Evolutionary conservation across 2,113 vertebrate genomes (phyloP).

Genomic region (Rallus limicola): DNA sequence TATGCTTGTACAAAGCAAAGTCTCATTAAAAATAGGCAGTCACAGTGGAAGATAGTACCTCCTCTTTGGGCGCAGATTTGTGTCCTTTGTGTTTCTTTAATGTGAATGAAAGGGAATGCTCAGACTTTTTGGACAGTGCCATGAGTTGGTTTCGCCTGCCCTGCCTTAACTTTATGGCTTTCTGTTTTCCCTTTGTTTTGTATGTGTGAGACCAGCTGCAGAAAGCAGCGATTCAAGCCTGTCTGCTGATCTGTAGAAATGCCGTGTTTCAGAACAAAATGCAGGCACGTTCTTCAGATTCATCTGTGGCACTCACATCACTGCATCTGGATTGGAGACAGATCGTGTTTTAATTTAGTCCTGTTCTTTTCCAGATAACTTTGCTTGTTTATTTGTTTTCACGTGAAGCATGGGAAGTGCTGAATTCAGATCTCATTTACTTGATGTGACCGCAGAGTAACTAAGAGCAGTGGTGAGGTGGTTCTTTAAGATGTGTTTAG

Average conservation of each 20-base stretch:
- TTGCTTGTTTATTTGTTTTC: neutral
- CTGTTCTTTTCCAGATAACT: neutral
- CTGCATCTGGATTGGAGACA: neutral
- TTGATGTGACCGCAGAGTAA: neutral
- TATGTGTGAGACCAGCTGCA: neutral
- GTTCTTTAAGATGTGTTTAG: neutral
- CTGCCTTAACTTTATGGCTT: neutral
- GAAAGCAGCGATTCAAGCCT: neutral
- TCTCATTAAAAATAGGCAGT: conserved; percentile 38
- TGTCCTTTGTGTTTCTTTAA: neutral
- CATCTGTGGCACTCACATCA: neutral
- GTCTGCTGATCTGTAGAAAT: neutral
- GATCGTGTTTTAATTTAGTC: neutral
- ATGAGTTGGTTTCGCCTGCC: neutral
- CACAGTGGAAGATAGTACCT: neutral
- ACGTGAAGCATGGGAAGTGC: neutral
- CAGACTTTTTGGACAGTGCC: neutral
- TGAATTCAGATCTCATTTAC: neutral
- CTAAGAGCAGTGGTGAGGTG: neutral
- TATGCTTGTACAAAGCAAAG: conserved; percentile 23
- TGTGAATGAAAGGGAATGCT: neutral
- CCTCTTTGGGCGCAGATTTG: neutral
- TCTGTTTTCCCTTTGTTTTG: neutral
- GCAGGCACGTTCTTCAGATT: neutral
- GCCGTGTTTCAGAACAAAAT: neutral